A percentile compares a stretch with the other conserved stretches of the same genome.
These are phyloP conservation scores for Theristicus caerulescens DNA, from an alignment of 2,113 vertebrate genomes.

Conservation along the genomic window DNA sequence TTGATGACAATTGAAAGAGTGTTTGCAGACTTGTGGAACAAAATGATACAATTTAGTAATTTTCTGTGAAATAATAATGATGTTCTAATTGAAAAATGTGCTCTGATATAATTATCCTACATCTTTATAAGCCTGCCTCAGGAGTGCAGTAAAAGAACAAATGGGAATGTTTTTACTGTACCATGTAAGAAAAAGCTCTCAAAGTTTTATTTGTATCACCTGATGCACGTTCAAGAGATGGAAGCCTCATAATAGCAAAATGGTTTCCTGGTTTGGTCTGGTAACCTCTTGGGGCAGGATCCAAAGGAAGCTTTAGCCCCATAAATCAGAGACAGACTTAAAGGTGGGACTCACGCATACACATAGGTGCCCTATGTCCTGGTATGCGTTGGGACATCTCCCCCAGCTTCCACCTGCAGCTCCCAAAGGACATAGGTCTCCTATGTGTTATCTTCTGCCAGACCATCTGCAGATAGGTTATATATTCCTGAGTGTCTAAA, in stretches of 20 bases:
- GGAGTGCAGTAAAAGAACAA: background rate
- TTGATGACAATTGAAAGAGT: background rate
- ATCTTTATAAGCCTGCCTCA: background rate
- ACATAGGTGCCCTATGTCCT: background rate
- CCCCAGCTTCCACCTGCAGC: background rate
- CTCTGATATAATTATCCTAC: background rate
- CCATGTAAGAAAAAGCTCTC: background rate
- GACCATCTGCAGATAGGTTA: background rate
- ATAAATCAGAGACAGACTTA: background rate
- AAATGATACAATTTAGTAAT: background rate
- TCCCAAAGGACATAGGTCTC: background rate
- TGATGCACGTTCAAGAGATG: background rate
- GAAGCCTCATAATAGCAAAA: background rate
- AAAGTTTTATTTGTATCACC: background rate
- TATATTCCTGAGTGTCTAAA: background rate
- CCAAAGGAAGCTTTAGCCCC: background rate
- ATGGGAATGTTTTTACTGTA: background rate
- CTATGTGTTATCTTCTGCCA: background rate
- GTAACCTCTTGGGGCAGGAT: background rate
- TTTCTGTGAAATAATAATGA: constrained; percentile 14
- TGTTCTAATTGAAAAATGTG: constrained; percentile 21
- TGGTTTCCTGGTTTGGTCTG: background rate
- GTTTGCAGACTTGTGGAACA: constrained; percentile 5
- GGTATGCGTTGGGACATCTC: background rate
- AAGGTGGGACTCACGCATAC: background rate